Percentiles rank a stretch among this genome's conserved stretches.
Conservation (phyloP, 2,113 vertebrate genomes). For the Etheostoma cragini region DNA sequence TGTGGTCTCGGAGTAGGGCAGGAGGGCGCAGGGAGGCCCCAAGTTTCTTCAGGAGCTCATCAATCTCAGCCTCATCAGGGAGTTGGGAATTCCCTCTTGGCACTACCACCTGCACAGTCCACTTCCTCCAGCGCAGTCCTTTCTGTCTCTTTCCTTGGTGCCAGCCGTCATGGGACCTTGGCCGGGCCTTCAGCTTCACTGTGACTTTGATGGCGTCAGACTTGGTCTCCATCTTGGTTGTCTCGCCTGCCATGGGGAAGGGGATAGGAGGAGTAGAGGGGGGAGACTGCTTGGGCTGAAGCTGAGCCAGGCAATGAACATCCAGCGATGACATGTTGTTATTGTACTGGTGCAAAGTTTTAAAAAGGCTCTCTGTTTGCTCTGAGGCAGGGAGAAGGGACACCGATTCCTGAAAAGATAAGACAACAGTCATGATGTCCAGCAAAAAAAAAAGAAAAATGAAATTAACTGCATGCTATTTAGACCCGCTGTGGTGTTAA, state of each 20-base stretch:
- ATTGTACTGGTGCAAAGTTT: constrained; percentile 92
- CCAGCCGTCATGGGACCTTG: constrained; percentile 86
- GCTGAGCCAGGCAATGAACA: constrained; percentile 92
- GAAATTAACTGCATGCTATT: neutral
- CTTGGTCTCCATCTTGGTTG: constrained; percentile 87
- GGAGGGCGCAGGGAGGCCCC: constrained; percentile 92
- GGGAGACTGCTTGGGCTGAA: constrained; percentile 89
- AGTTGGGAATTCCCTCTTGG: constrained; percentile 89
- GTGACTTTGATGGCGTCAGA: constrained; percentile 93
- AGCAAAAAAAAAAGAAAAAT: neutral
- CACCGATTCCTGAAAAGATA: constrained; percentile 79
- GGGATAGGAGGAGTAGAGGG: constrained; percentile 86
- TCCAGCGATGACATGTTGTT: constrained; percentile 95
- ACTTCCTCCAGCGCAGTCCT: constrained; percentile 95
- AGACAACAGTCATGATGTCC: constrained; percentile 6
- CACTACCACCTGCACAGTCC: constrained; percentile 92
- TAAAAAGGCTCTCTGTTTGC: constrained; percentile 84
- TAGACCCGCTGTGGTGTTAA: neutral
- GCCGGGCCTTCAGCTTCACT: constrained; percentile 91
- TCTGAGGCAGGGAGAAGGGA: constrained; percentile 82
- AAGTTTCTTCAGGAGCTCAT: constrained; percentile 90
- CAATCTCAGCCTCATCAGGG: constrained; percentile 92
- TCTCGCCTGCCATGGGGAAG: constrained; percentile 85
- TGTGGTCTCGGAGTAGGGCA: constrained; percentile 87
- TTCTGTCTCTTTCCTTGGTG: constrained; percentile 90